These are phyloP conservation scores for Boleophthalmus pectinirostris DNA, from an alignment of 2,113 vertebrate genomes.

Conservation along the genomic window DNA sequence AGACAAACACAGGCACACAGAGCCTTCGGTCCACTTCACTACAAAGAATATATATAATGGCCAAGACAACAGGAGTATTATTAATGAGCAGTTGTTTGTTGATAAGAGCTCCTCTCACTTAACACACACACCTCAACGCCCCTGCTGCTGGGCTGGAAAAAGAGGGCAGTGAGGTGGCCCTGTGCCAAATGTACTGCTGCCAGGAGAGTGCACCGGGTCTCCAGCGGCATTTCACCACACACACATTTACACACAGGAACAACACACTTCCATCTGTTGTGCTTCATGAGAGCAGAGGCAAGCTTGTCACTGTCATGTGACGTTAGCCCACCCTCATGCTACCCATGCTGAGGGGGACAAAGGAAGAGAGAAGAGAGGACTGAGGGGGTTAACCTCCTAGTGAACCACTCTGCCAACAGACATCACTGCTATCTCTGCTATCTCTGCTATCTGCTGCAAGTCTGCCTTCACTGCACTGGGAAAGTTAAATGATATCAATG, in stretches of 20 bases:
- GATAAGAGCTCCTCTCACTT: constrained; percentile 23
- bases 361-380: constrained; percentile 50
- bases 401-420: constrained; percentile 16
- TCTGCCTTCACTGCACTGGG: neutral
- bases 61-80: constrained; percentile 40
- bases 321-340: constrained; percentile 61
- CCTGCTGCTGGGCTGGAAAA: constrained; percentile 53
- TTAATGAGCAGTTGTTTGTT: constrained; percentile 52
- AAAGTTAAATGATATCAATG: neutral
- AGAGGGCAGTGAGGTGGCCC: constrained; percentile 60
- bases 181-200: constrained; percentile 57
- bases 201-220: constrained; percentile 65
- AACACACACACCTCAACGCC: constrained; percentile 38
- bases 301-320: constrained; percentile 68
- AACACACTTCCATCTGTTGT: constrained; percentile 57
- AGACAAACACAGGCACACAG: constrained; percentile 43
- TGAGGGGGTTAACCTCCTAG: constrained; percentile 27
- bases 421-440: constrained; percentile 6
- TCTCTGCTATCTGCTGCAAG: constrained; percentile 9
- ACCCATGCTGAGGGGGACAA: constrained; percentile 43
- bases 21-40: constrained; percentile 23
- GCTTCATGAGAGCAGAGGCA: constrained; percentile 55
- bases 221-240: constrained; percentile 62
- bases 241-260: constrained; percentile 25
- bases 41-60: constrained; percentile 36